Base-by-base conservation (phyloP, 1,140 invertebrate species). In the Drosophila ironensis region DNA sequence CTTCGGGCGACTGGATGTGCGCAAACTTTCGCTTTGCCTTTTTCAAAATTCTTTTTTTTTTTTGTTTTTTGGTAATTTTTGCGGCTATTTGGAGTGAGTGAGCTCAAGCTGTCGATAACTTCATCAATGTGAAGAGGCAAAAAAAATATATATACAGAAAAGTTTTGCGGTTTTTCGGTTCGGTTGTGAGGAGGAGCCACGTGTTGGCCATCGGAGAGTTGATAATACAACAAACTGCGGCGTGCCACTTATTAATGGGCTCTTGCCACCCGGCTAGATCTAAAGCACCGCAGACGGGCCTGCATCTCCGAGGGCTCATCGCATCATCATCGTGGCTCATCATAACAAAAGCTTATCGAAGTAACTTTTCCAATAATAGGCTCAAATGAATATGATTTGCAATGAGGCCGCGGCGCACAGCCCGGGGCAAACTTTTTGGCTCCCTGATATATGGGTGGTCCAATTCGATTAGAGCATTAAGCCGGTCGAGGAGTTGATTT, bases 291-390 rank as follows among this genome's bases (percentile, higher is more conserved):
- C 37, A 24, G 60, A 64, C 24, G 53, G 28, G 35, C 60, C 22
- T 53, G 70, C 46, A 37, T 47, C 48, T 48, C 44, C 56, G 11
- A 42, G 14, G 42, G 60, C 46, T 51, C 59, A 66, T 50, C 57
- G 57, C 44, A 66, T 67, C 38, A 45, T 75, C 63, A 53, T 75
- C 28, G 41, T 64, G 53, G 37, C 48, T 84, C 61, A 72, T 82
- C 78, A 82, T 74, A 84, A 84, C 74, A 84, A 80, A 84, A 84
- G 78, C 74, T 84, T 84, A 84, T 61, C 53, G 44, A 84, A 78
- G 63, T 78, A 86, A 86, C 80, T 86, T 86, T 86, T 86, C 80
- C 74, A 86, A 86, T 86, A 86, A 86, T 84, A 82, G 67, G 78
- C 78, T 84, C 63, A 82, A 84, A 84, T 82, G 64, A 82, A 82